Evolutionary conservation across 2,113 vertebrate species (phyloP), one percentile per base, ranked within the genome.

Genomic region (Genyomyrus donnyi): DNA sequence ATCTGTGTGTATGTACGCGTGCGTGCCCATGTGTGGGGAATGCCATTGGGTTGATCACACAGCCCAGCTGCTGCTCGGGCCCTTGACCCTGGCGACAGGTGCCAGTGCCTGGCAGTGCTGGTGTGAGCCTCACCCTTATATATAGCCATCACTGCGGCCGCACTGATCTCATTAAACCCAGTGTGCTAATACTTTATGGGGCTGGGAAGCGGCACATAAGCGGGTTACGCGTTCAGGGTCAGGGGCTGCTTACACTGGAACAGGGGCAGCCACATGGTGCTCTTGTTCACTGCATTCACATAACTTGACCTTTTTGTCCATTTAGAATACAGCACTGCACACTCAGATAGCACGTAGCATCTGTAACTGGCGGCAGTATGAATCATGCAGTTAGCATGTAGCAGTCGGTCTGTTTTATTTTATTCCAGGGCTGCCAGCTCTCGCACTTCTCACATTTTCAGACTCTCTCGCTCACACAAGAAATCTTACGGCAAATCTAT

Each of bases 11-110:
- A 1, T 42, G 74, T 5, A 35, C 0, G 42, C 19, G 2, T 80
- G 74, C 0, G 8, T 83, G 83, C 42, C 83, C 74, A 80, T 24
- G 42, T 85, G 17, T 48, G 83, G 24, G 24, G 21, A 13, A 46
- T 85, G 83, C 83, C 19, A 83, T 11, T 83, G 39, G 77, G 39
- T 19, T 42, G 77, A 39, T 11, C 42, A 24, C 21, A 35, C 31
- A 50, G 50, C 21, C 80, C 21, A 53, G 85, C 85, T 87, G 17
- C 85, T 62, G 80, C 24, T 62, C 5, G 13, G 17, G 85, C 50
- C 85, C 85, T 39, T 87, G 85, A 53, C 50, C 85, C 50, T 5
- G 24, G 46, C 17, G 17, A 56, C 80, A 89, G 89, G 52, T 89
- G 89, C 53, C 42, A 39, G 24, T 15, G 1, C 50, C 15, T 48